Evolutionary conservation across 2,113 vertebrate species (phyloP).

Genomic region (Mormyrus lacerda): DNA sequence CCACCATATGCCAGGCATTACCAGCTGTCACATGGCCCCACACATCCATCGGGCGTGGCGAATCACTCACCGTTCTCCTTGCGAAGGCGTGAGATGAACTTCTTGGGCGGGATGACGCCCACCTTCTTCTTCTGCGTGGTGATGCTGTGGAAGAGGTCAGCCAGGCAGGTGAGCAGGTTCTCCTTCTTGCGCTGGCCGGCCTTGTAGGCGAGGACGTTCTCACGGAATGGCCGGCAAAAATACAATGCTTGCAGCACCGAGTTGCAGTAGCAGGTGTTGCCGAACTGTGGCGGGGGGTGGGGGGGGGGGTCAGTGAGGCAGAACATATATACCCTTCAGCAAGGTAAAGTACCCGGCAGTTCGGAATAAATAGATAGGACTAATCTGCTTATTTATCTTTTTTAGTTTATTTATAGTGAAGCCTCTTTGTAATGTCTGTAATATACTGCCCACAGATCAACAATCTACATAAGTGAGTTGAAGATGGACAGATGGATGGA

Average conservation of each 20-base stretch:
- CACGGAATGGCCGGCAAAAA: conserved; percentile 93
- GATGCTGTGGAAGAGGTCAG: conserved; percentile 96
- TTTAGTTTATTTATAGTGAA: background rate
- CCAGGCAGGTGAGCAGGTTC: conserved; percentile 91
- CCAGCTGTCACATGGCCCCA: background rate
- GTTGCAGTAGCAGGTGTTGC: conserved; percentile 98
- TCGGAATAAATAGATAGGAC: background rate
- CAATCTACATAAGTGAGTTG: background rate
- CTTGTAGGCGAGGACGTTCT: conserved; percentile 95
- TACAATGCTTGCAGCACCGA: conserved; percentile 94
- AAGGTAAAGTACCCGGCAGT: background rate
- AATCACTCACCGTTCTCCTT: conserved; percentile 85
- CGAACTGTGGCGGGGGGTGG: conserved; percentile 70
- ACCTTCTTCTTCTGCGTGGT: conserved; percentile 98
- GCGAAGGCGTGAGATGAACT: conserved; percentile 91
- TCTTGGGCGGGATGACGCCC: conserved; percentile 96
- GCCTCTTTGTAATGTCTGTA: background rate
- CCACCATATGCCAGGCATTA: background rate
- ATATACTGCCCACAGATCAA: background rate
- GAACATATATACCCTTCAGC: background rate
- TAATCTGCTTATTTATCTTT: background rate
- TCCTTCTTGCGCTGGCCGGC: conserved; percentile 98
- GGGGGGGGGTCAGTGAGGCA: conserved; percentile 6
- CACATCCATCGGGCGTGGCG: background rate
- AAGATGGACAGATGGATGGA: background rate